These are phyloP conservation scores for Miniopterus natalensis DNA, from an alignment of 2,113 vertebrate species.

Conservation along the genomic window DNA sequence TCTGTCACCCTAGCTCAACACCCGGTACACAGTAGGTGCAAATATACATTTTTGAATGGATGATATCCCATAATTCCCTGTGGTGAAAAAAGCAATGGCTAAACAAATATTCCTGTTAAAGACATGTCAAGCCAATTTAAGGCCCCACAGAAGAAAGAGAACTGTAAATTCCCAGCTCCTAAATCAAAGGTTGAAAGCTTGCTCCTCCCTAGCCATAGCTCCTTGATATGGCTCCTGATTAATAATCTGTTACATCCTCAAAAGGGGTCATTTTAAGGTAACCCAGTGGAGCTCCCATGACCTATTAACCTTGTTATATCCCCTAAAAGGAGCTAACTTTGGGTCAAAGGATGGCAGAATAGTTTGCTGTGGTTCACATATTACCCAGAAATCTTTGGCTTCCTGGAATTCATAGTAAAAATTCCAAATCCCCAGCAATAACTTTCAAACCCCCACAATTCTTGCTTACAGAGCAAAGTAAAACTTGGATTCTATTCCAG, in stretches of 20 bases:
- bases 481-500: constrained; percentile 72
- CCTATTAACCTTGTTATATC: constrained; percentile 82
- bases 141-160: constrained; percentile 73
- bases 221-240: constrained; percentile 83
- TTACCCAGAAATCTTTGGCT: constrained; percentile 71
- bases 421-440: constrained; percentile 72
- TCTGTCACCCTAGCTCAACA: not conserved
- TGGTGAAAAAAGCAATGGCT: constrained; percentile 48
- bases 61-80: constrained; percentile 66
- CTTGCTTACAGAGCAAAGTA: constrained; percentile 77
- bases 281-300: constrained; percentile 77
- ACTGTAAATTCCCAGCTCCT: constrained; percentile 81
- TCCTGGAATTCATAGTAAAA: constrained; percentile 80
- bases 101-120: constrained; percentile 66
- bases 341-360: constrained; percentile 75
- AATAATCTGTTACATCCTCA: constrained; percentile 85
- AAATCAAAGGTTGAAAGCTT: constrained; percentile 83
- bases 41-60: not conserved
- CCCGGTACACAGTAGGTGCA: constrained; percentile 3
- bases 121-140: constrained; percentile 75
- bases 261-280: constrained; percentile 83
- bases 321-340: constrained; percentile 76
- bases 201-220: constrained; percentile 76
- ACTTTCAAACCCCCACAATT: constrained; percentile 73
- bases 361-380: constrained; percentile 59